Base-by-base conservation (phyloP, 2,113 vertebrate genomes). In the Calyptomena viridis region DNA sequence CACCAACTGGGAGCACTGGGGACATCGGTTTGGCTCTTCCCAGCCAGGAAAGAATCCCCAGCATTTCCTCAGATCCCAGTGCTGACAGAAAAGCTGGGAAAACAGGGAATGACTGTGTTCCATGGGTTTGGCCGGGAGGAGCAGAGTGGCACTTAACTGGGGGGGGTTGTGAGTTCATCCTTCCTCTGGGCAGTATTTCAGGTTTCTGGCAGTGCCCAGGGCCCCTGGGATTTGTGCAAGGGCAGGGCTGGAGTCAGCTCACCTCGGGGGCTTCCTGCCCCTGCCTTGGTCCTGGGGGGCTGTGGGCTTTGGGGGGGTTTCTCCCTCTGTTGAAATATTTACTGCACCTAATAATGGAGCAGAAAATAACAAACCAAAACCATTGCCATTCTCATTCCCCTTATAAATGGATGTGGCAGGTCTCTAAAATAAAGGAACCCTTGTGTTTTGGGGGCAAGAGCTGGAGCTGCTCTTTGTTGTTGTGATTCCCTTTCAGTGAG, bases 121-220 rank as follows among this genome's bases (percentile, higher is more conserved):
- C 53, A 73, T 76, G 31, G n/a, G n/a, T n/a, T n/a, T n/a, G n/a
- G n/a, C 67, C 69, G 80, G 97, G 92, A 87, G 97, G 96, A 95
- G 67, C 94, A 11, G 74, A 85, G 89, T 91, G 96, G 84, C 62
- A 96, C 93, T 94, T 86, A 68, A 91, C 89, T 81, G 44, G 93
- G 88, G 90, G 81, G 95, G 98, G 98, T 98, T 97, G 28, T 8
- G 90, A 97, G 98, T 97, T 98, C 98, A 96, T 83, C 94, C 87
- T 95, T 98, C 98, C 98, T 93, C 97, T 98, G 97, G 97, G 97
- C 95, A 94, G 93, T 96, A 94, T 94, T 96, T 97, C 72, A 95
- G 2, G 88, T 95, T 96, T 94, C 88, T 97, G 88, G n/a, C 77
- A 62, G 76, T 94, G 90, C 93, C 78, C 49, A 39, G 79, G 1